phyloP scores from a whole-genome alignment of 2,797 vertebrate genomes.

The Zenarchopterus dispar region DNA sequence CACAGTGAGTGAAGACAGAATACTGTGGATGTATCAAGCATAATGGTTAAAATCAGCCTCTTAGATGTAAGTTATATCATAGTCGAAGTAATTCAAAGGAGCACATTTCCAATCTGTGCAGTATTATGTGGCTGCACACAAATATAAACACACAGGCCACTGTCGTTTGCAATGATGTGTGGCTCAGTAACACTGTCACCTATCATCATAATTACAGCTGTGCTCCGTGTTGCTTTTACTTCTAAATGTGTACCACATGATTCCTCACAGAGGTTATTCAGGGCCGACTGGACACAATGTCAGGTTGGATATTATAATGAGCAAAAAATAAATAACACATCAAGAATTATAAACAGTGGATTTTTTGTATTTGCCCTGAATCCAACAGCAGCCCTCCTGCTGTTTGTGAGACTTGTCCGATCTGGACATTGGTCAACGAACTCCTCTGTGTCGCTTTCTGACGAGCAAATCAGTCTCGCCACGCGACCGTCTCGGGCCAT shows the following conservation, averaged over 20 bases:
- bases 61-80: slow-evolving; percentile 55
- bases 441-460: slow-evolving; percentile 60
- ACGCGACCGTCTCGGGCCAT: slow-evolving; percentile 57
- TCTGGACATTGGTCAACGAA: slow-evolving; percentile 70
- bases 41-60: slow-evolving; percentile 56
- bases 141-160: slow-evolving; percentile 70
- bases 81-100: slow-evolving; percentile 65
- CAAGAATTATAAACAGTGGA: slow-evolving; percentile 70
- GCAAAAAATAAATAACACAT: slow-evolving; percentile 77
- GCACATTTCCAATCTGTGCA: slow-evolving; percentile 63
- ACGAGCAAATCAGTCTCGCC: slow-evolving; percentile 75
- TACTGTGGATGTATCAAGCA: slow-evolving; percentile 39
- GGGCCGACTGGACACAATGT: slow-evolving; percentile 80
- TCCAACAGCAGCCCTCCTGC: slow-evolving; percentile 66
- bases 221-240: slow-evolving; percentile 64
- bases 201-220: slow-evolving; percentile 76
- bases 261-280: slow-evolving; percentile 71
- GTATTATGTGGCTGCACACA: slow-evolving; percentile 47
- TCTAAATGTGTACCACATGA: slow-evolving; percentile 75
- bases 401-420: slow-evolving; percentile 69
- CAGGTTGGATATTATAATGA: slow-evolving; percentile 83
- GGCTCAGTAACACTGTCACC: slow-evolving; percentile 76
- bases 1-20: slow-evolving; percentile 52
- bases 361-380: slow-evolving; percentile 75
- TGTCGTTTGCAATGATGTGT: slow-evolving; percentile 75